Evolutionary conservation across 2,113 vertebrate genomes (phyloP).

Genomic region (Oryzias curvinotus): DNA sequence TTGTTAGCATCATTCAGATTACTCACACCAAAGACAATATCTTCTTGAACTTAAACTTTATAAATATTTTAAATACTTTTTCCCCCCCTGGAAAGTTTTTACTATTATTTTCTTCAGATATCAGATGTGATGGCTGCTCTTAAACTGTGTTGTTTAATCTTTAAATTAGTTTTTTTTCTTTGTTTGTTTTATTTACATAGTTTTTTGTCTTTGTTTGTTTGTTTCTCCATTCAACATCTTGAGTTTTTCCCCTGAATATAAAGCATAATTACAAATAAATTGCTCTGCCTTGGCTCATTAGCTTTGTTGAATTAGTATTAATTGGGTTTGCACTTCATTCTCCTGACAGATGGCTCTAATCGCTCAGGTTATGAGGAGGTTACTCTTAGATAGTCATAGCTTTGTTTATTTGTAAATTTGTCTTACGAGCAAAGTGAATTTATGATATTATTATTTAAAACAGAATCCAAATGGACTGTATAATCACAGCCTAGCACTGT

Average conservation of each 20-base stretch:
- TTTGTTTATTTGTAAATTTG: slow-evolving; percentile 4
- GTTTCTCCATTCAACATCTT: background rate
- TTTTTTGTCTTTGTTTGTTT: background rate
- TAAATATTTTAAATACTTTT: background rate
- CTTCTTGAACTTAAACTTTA: no score
- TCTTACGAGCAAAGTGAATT: no score
- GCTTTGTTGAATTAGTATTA: slow-evolving; percentile 1
- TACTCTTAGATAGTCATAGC: slow-evolving; percentile 11
- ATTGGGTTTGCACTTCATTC: background rate
- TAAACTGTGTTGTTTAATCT: background rate
- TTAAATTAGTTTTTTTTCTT: background rate
- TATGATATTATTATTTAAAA: no score
- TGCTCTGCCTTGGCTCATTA: background rate
- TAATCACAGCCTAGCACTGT: no score
- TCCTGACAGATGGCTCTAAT: background rate
- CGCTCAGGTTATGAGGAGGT: background rate
- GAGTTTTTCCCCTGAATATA: background rate
- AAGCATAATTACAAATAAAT: background rate
- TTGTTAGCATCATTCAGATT: background rate
- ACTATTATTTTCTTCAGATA: background rate
- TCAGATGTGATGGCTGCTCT: background rate
- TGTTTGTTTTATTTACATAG: background rate
- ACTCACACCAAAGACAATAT: background rate
- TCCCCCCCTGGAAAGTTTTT: background rate
- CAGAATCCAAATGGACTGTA: no score